phyloP scores from a whole-genome alignment of 2,888 invertebrate species.

The Andrena praecox region DNA sequence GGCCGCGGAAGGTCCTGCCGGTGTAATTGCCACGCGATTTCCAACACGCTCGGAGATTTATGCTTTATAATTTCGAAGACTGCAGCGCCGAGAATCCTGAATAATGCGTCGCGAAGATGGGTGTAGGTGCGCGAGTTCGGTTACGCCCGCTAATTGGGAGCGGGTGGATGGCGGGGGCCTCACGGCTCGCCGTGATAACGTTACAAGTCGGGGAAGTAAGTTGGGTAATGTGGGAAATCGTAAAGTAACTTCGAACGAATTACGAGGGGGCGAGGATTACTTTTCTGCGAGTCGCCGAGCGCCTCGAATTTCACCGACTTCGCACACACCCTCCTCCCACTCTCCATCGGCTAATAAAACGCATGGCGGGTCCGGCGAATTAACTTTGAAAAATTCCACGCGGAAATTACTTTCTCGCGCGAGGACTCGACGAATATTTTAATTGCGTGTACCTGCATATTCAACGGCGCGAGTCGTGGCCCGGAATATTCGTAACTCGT shows the following conservation, averaged over 20 bases:
- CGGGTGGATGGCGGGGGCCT: slow-evolving; percentile 1
- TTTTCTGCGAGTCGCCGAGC: slow-evolving; percentile 32
- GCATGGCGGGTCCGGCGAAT: slow-evolving; percentile 9
- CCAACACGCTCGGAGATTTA: slow-evolving; percentile 38
- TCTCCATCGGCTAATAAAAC: slow-evolving; percentile 29
- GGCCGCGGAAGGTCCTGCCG: no score
- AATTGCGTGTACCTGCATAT: slow-evolving; percentile 35
- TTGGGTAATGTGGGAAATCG: slow-evolving; percentile 61
- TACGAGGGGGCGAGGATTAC: slow-evolving; percentile 65
- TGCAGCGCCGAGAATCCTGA: slow-evolving; percentile 26
- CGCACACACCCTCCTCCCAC: neutral
- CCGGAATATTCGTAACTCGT: slow-evolving; percentile 37
- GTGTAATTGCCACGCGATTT: slow-evolving; percentile 42
- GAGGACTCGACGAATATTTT: slow-evolving; percentile 29
- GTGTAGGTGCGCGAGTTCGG: slow-evolving; percentile 38
- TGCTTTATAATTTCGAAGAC: slow-evolving; percentile 47
- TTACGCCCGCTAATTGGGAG: slow-evolving; percentile 54
- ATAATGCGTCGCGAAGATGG: slow-evolving; percentile 44
- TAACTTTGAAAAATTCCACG: slow-evolving; percentile 41
- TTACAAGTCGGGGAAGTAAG: slow-evolving; percentile 69
- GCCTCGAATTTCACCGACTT: slow-evolving; percentile 44
- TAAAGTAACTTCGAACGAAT: slow-evolving; percentile 68
- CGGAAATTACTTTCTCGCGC: slow-evolving; percentile 39
- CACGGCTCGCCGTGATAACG: slow-evolving; percentile 62
- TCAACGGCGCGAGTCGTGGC: slow-evolving; percentile 10